Evolutionary conservation across 1,140 invertebrate species (phyloP).

Genomic region (Coenobita brevimanus): DNA sequence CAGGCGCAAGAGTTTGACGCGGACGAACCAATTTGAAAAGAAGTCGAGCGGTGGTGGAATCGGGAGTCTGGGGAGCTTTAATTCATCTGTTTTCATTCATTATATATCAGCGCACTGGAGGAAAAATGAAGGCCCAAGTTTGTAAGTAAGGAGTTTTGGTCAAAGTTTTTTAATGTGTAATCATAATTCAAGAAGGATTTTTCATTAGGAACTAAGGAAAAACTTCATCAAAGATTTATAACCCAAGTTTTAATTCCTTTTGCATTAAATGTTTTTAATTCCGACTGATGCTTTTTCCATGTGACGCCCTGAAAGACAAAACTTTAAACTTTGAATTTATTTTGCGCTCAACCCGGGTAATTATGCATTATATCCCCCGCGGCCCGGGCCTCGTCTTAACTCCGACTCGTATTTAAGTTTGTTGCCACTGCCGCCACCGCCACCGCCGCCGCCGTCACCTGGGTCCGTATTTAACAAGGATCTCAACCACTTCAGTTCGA

Average conservation of each 20-base stretch:
- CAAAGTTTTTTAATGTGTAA: conserved; percentile 67
- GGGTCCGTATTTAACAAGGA: no score
- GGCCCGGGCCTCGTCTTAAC: conserved; percentile 39
- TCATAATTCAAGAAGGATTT: conserved; percentile 67
- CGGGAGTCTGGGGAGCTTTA: conserved; percentile 23
- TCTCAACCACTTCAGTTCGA: no score
- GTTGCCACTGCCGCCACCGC: background rate
- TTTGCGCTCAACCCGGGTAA: conserved; percentile 61
- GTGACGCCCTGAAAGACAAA: conserved; percentile 62
- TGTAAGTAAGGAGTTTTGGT: conserved; percentile 67
- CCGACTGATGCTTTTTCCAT: conserved; percentile 66
- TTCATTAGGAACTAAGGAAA: conserved; percentile 65
- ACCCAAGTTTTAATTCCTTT: conserved; percentile 67
- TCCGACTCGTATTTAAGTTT: conserved; percentile 55
- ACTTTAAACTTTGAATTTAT: conserved; percentile 67
- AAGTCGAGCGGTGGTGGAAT: conserved; percentile 45
- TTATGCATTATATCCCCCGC: conserved; percentile 57
- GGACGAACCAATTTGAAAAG: conserved; percentile 42
- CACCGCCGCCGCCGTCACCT: background rate
- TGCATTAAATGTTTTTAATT: conserved; percentile 67
- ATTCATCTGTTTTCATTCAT: conserved; percentile 67
- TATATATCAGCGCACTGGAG: conserved; percentile 61
- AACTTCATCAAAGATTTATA: conserved; percentile 64
- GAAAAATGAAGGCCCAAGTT: conserved; percentile 65
- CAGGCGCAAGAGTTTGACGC: background rate